Percentiles rank a stretch among this genome's conserved stretches.
These are phyloP conservation scores for Torymus tubicola DNA, from an alignment of 2,888 invertebrate species.

Conservation along the genomic window DNA sequence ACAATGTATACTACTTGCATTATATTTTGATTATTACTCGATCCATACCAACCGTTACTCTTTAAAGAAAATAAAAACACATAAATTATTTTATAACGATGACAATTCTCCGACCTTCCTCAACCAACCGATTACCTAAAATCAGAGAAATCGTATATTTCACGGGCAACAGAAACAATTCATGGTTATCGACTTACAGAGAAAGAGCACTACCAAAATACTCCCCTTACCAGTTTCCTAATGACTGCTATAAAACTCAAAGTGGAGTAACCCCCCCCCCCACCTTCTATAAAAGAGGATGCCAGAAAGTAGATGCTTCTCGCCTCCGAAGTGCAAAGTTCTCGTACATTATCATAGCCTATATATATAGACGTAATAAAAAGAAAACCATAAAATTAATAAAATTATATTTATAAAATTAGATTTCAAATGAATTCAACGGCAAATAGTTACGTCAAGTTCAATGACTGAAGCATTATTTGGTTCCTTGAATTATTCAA, in stretches of 20 bases:
- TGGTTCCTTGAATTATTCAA: too few species aligned
- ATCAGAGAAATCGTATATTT: too few species aligned
- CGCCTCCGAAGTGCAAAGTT: conserved; percentile 25
- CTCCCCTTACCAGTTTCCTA: conserved; percentile 17
- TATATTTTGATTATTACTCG: too few species aligned
- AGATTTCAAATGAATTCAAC: too few species aligned
- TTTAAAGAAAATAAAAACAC: too few species aligned
- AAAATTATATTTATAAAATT: neutral
- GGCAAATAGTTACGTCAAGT: too few species aligned
- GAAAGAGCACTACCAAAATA: conserved; percentile 3
- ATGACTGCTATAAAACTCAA: conserved; percentile 44
- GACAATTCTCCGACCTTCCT: too few species aligned
- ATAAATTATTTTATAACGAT: too few species aligned
- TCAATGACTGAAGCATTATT: too few species aligned
- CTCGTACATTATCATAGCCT: conserved; percentile 15
- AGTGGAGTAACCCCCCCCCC: conserved; percentile 22
- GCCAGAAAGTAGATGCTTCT: neutral
- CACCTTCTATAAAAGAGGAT: neutral
- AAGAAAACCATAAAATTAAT: neutral
- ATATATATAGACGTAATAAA: neutral
- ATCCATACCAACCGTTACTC: too few species aligned
- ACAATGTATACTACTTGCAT: too few species aligned
- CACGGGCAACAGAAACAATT: conserved; percentile 4
- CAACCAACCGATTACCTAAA: too few species aligned
- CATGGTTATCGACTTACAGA: conserved; percentile 29